Evolutionary conservation across 2,888 invertebrate species (phyloP).

Genomic region (Polylopha cassiicola): DNA sequence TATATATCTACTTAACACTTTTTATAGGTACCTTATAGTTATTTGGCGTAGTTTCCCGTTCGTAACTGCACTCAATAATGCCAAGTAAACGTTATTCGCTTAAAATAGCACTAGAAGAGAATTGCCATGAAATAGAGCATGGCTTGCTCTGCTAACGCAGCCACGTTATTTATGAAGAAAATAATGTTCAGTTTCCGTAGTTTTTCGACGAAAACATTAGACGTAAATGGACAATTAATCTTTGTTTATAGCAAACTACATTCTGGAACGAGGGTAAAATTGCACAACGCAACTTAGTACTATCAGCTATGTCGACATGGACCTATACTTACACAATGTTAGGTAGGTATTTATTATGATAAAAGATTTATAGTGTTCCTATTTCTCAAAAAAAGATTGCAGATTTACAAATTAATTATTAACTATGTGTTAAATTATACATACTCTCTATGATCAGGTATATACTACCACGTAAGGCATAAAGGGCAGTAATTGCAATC

Average conservation of each 20-base stretch:
- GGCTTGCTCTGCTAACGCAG: slow-evolving; percentile 17
- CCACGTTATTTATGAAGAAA: slow-evolving; percentile 32
- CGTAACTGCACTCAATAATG: too few species aligned
- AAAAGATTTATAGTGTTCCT: too few species aligned
- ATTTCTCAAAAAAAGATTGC: too few species aligned
- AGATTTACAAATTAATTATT: too few species aligned
- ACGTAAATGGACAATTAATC: slow-evolving; percentile 61
- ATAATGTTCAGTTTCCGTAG: slow-evolving; percentile 40
- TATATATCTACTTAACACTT: too few species aligned
- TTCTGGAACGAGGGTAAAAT: slow-evolving; percentile 35
- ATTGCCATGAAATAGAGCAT: slow-evolving; percentile 10
- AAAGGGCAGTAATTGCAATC: slow-evolving; percentile 56
- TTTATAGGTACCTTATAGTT: too few species aligned
- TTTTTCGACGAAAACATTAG: slow-evolving; percentile 30
- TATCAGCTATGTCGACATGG: too few species aligned
- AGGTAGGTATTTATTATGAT: too few species aligned
- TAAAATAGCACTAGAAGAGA: not conserved
- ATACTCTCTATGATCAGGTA: slow-evolving; percentile 9
- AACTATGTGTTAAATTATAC: not conserved
- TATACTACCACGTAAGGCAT: slow-evolving; percentile 20
- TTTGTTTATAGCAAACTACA: slow-evolving; percentile 43
- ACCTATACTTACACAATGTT: too few species aligned
- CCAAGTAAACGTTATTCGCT: not conserved
- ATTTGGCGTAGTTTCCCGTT: too few species aligned
- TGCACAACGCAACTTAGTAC: not conserved